These are phyloP conservation scores for Cavia porcellus DNA, from an alignment of 2,113 vertebrate species.

Conservation along the genomic window DNA sequence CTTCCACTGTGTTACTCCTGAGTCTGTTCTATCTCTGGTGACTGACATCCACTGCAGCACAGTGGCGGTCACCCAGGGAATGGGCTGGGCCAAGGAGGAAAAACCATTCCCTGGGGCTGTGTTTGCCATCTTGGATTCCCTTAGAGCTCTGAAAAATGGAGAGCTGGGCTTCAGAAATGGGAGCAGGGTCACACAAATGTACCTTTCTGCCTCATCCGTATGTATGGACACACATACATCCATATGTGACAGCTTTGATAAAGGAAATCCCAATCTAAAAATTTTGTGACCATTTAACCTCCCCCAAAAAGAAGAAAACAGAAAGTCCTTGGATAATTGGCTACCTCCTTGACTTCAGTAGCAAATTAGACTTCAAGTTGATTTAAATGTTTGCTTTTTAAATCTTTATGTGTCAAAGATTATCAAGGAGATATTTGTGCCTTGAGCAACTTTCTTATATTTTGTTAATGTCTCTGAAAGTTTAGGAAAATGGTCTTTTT, in stretches of 20 bases:
- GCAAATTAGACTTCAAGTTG: not conserved
- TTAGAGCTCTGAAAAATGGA: not conserved
- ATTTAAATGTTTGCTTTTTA: slow-evolving; percentile 35
- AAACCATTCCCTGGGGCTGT: not conserved
- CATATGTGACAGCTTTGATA: not conserved
- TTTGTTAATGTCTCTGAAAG: not conserved
- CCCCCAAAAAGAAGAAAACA: not conserved
- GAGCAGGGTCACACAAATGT: fast-evolving
- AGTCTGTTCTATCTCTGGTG: not conserved
- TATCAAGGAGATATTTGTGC: not conserved
- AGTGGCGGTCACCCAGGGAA: too few relatives aligned
- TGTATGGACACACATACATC: fast-evolving
- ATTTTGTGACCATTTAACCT: not conserved
- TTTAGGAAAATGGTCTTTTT: slow-evolving; percentile 11
- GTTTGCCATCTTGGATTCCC: not conserved
- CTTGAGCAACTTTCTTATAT: not conserved
- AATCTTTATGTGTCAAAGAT: slow-evolving; percentile 8
- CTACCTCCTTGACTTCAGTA: not conserved
- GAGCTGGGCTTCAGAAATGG: not conserved
- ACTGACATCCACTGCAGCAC: not conserved
- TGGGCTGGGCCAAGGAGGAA: not conserved
- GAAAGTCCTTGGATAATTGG: not conserved
- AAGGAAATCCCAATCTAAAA: not conserved
- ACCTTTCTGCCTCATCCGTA: not conserved
- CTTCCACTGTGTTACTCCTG: fast-evolving